These are phyloP conservation scores for Mola mola DNA, from an alignment of 2,113 vertebrate genomes.

Conservation along the genomic window DNA sequence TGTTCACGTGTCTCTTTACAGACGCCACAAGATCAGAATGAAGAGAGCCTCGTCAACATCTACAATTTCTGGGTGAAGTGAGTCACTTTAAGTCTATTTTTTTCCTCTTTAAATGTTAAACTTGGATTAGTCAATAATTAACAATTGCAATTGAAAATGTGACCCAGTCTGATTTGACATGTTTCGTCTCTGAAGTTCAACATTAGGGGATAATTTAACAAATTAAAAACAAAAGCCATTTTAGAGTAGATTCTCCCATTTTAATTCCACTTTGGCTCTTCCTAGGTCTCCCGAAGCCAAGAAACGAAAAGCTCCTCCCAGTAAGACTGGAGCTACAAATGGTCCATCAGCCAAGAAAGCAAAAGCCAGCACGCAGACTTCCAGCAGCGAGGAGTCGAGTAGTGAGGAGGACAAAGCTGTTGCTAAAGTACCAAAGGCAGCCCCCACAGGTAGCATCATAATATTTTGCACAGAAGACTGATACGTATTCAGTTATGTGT, in stretches of 20 bases:
- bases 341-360: conserved; percentile 80
- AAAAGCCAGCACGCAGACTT: conserved; percentile 72
- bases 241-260: neutral
- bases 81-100: conserved; percentile 41
- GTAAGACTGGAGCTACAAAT: conserved; percentile 26
- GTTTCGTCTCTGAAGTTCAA: neutral
- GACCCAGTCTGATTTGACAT: too few species aligned
- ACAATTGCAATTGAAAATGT: too few species aligned
- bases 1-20: conserved; percentile 33
- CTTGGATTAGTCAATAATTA: too few species aligned
- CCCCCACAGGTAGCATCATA: conserved; percentile 56
- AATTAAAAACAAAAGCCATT: too few species aligned
- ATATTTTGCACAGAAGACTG: neutral
- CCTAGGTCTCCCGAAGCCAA: conserved; percentile 67
- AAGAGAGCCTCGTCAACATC: conserved; percentile 76
- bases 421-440: conserved; percentile 46
- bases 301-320: conserved; percentile 61
- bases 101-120: rapidly evolving
- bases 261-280: neutral
- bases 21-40: conserved; percentile 80
- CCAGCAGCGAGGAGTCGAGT: conserved; percentile 79
- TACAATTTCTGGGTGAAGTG: conserved; percentile 84
- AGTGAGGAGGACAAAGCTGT: conserved; percentile 71
- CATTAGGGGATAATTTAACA: too few species aligned
- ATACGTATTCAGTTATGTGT: neutral